Conservation (phyloP, 2,797 vertebrate species). For the Spea hammondii region DNA sequence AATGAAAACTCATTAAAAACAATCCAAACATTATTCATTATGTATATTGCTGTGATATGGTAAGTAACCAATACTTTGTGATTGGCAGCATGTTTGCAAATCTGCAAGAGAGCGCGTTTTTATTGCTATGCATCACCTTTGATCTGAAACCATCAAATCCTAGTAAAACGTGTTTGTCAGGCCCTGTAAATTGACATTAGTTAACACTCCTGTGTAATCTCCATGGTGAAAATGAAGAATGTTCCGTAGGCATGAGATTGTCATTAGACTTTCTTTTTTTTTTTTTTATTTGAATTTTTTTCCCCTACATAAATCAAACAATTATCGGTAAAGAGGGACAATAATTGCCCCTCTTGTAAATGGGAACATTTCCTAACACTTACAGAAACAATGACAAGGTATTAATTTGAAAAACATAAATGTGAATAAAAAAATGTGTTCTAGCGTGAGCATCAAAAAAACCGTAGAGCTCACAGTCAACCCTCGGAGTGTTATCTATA, state of each 20-base stretch:
- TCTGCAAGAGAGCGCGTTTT: constrained; percentile 74
- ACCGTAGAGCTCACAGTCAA: too few relatives aligned
- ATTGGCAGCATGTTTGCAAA: constrained; percentile 71
- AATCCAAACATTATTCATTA: constrained; percentile 67
- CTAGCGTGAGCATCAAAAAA: too few relatives aligned
- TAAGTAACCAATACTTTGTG: constrained; percentile 63
- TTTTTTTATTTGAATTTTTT: constrained; percentile 49
- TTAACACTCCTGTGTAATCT: constrained; percentile 87
- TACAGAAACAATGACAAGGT: constrained; percentile 85
- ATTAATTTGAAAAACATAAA: constrained; percentile 85
- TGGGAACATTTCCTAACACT: constrained; percentile 76
- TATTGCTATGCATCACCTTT: constrained; percentile 75
- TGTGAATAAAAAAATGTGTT: constrained; percentile 74
- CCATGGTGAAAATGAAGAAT: constrained; percentile 84
- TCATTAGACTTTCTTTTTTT: constrained; percentile 59
- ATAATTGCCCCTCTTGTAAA: constrained; percentile 74
- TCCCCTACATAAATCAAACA: constrained; percentile 80
- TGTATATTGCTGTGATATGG: constrained; percentile 67
- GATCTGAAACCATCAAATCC: constrained; percentile 79
- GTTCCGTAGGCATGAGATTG: constrained; percentile 74
- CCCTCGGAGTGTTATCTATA: too few relatives aligned
- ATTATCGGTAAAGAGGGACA: constrained; percentile 82
- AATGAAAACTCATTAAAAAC: constrained; percentile 74
- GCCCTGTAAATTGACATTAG: constrained; percentile 82
- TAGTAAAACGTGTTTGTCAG: constrained; percentile 73